Conservation (phyloP, 2,797 vertebrate species). For the Danio aesculapii region DNA sequence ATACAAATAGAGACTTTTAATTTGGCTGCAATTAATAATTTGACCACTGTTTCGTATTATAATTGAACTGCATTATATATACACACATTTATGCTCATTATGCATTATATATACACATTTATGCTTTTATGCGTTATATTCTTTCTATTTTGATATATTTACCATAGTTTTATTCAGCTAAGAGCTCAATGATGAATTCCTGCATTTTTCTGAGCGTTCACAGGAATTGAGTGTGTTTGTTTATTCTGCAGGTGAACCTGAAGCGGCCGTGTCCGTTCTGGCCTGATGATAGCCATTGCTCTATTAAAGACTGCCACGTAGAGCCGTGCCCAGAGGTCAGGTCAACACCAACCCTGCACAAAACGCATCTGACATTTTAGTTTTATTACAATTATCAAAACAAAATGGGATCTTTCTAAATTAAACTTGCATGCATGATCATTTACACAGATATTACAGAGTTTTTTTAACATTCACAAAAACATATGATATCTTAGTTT, state of each 20-base stretch:
- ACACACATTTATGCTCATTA: background rate
- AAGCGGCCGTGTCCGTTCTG: conserved; percentile 96
- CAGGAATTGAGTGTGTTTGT: no score
- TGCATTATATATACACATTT: background rate
- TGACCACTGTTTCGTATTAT: no score
- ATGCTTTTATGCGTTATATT: background rate
- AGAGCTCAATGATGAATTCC: background rate
- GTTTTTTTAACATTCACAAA: no score
- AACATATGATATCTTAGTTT: no score
- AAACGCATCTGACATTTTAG: background rate
- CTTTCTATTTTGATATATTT: background rate
- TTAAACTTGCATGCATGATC: no score
- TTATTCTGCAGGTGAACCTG: conserved; percentile 85
- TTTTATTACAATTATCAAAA: background rate
- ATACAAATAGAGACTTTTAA: no score
- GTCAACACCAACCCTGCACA: conserved; percentile 20
- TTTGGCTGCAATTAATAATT: no score
- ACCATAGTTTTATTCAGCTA: conserved; percentile 22
- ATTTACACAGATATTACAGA: no score
- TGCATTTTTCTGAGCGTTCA: no score
- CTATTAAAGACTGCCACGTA: conserved; percentile 96
- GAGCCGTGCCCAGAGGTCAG: conserved; percentile 95
- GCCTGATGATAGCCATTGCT: conserved; percentile 93
- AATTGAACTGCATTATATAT: background rate
- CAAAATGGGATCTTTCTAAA: no score